Base-by-base conservation (phyloP, 2,888 invertebrate species). In the Pterostichus niger region DNA sequence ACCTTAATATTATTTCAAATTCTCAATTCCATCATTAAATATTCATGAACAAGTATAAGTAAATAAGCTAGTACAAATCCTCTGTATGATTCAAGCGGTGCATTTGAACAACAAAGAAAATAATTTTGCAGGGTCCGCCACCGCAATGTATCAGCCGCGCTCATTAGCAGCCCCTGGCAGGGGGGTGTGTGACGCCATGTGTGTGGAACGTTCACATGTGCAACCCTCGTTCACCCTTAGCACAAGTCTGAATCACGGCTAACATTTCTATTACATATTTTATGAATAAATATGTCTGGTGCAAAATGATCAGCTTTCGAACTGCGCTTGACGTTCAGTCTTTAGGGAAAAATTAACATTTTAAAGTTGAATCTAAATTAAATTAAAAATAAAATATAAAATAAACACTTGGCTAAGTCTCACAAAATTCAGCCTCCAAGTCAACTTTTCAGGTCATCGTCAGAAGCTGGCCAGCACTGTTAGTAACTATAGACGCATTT, bases 141-240 rank as follows among this genome's bases (percentile, higher is more conserved):
- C 31, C 24, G 61, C 78, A 78, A 78, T 78, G 61, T 78, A 78
- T 78, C 61, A 78, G 61, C 35, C 40, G 77, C n/a, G 44, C 78
- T 78, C 78, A 78, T 78, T 78, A 78, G 78, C 7, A 44, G 40
- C 35, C 40, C 40, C 9, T 40, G 40, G 40, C 31, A n/a, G 4
- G 17, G 78, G 59, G 6, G 4, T 33, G 11, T 64, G 13, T 11
- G 13, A 35, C 61, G 31, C 17, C 64, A 64, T 64, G 64, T 64
- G 64, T 35, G 64, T 33, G 11, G 10, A 64, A 64, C 64, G 35
- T 64, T n/a, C 64, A 64, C 64, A 64, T 64, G 64, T 64, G 49
- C 49, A 15, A 6, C 31, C 31, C 24, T 15, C 59, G 17, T 40
- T 11, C 24, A 15, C 15, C 61, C 17, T 31, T 40, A 24, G n/a